Evolutionary conservation across 2,113 vertebrate genomes (phyloP).

Genomic region (Irena cyanogastra): DNA sequence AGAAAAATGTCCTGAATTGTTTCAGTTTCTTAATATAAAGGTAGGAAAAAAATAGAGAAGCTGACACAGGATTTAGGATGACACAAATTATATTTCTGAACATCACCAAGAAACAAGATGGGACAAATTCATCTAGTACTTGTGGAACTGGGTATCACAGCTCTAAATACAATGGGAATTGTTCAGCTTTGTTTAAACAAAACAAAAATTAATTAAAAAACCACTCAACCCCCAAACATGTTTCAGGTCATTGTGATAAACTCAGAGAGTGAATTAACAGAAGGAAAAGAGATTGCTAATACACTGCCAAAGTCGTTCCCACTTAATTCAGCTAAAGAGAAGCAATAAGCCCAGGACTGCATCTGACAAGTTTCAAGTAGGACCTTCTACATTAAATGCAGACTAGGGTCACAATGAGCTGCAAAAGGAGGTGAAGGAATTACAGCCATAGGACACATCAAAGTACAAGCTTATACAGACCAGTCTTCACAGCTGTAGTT

Average conservation of each 20-base stretch:
- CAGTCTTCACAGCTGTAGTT: background rate
- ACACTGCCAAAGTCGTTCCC: background rate
- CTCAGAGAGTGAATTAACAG: constrained; percentile 14
- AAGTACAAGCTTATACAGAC: background rate
- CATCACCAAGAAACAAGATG: constrained; percentile 47
- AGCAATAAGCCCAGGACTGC: constrained; percentile 32
- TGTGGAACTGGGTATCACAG: constrained; percentile 31
- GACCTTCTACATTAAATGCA: background rate
- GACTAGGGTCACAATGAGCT: background rate
- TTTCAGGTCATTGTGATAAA: constrained; percentile 17
- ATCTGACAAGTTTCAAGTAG: background rate
- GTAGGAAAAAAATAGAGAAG: background rate
- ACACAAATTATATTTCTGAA: constrained; percentile 67
- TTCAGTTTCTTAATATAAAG: background rate
- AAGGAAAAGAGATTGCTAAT: constrained; percentile 2
- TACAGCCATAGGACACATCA: background rate
- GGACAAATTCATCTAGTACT: constrained; percentile 51
- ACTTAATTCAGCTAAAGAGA: constrained; percentile 18
- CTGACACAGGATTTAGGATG: background rate
- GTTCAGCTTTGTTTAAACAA: constrained; percentile 41
- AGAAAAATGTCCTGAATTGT: background rate
- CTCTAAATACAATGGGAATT: constrained; percentile 52
- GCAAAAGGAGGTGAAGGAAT: background rate
- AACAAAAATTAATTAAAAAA: constrained; percentile 1
- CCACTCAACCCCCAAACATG: constrained; percentile 21